Percentiles rank a stretch among this genome's conserved stretches.
Conservation (phyloP, 30 jellyfish, hydroid and myxozoan genomes). For the Aurelia coerulea region DNA sequence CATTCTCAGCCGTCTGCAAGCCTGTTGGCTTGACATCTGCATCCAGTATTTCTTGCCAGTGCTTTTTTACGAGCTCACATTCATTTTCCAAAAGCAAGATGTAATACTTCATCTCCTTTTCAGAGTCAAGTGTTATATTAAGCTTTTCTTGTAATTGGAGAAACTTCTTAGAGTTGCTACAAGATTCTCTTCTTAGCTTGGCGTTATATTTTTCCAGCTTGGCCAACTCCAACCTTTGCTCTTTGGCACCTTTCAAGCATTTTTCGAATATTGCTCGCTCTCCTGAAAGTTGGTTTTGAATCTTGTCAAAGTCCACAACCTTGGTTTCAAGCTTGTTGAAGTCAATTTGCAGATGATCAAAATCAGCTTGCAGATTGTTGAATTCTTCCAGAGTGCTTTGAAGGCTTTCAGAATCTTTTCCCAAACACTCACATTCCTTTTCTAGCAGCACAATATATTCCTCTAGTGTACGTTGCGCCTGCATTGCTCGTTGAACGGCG, state of each 20-base stretch:
- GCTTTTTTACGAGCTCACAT: neutral
- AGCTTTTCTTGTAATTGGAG: neutral
- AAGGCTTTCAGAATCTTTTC: neutral
- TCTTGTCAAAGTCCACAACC: neutral
- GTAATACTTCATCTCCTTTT: neutral
- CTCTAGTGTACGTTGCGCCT: neutral
- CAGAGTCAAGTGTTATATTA: neutral
- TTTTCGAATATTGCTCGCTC: neutral
- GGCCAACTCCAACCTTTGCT: constrained; percentile 27
- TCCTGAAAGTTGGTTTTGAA: neutral
- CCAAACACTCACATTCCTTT: constrained; percentile 9
- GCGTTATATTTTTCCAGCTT: neutral
- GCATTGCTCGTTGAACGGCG: neutral
- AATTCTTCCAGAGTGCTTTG: neutral
- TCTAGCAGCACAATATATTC: neutral
- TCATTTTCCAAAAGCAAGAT: neutral
- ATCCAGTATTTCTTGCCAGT: too few relatives aligned
- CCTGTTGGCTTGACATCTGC: neutral
- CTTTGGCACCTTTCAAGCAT: constrained; percentile 14
- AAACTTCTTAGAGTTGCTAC: neutral
- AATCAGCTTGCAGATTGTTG: neutral
- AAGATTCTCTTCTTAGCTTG: neutral
- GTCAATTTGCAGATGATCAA: neutral
- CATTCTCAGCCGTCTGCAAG: neutral
- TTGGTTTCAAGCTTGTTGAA: neutral